These are phyloP conservation scores for Cygnus olor DNA, from an alignment of 2,797 vertebrate genomes.

Conservation along the genomic window DNA sequence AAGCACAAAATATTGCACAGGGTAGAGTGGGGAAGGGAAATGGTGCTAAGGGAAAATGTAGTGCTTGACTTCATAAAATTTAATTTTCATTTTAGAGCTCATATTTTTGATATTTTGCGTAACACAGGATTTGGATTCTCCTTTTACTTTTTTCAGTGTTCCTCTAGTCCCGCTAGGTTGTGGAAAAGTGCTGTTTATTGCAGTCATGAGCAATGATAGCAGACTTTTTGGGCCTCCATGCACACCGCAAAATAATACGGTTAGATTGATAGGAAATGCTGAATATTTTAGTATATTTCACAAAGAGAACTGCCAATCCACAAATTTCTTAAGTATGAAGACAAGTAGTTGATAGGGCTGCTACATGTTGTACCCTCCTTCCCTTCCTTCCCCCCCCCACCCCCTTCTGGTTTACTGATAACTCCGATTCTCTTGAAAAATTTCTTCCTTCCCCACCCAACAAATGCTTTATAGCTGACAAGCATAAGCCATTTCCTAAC, in stretches of 20 bases:
- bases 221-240: background rate
- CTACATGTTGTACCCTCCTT: background rate
- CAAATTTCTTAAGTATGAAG: background rate
- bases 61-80: background rate
- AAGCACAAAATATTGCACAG: background rate
- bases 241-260: background rate
- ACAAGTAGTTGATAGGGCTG: accelerated
- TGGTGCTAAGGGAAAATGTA: background rate
- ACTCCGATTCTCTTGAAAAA: constrained; percentile 26
- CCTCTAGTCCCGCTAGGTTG: background rate
- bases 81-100: background rate
- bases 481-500: constrained; percentile 79
- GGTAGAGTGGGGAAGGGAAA: background rate
- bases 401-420: background rate
- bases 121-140: background rate
- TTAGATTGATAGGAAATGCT: background rate
- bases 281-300: no score
- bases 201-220: background rate
- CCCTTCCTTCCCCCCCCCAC: no score
- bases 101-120: background rate
- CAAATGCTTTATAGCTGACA: constrained; percentile 72
- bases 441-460: constrained; percentile 19
- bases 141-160: background rate
- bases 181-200: background rate
- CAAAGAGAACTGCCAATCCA: background rate